A percentile compares a stretch with the other conserved stretches of the same genome.
These are phyloP conservation scores for Allophyes oxyacanthae DNA, from an alignment of 2,888 invertebrate species.

Conservation along the genomic window DNA sequence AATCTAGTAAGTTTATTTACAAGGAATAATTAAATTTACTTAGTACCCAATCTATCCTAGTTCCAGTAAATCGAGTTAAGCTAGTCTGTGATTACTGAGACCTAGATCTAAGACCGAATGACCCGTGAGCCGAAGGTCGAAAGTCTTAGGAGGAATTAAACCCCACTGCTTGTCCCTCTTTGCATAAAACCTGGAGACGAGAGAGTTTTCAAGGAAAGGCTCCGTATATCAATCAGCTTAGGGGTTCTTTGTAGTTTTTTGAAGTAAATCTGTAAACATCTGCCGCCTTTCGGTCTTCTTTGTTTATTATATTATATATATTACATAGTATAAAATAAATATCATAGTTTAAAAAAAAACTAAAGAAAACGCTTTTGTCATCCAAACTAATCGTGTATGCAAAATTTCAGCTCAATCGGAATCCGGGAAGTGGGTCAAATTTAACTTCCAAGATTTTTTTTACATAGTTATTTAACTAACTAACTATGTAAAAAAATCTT, in stretches of 20 bases:
- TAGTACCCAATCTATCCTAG: constrained; percentile 11
- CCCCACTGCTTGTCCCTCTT: constrained; percentile 27
- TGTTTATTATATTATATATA: too few species aligned
- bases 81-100: constrained; percentile 32
- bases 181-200: constrained; percentile 27
- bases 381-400: too few species aligned
- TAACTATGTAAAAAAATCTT: too few species aligned
- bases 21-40: constrained; percentile 30
- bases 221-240: constrained; percentile 18
- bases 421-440: too few species aligned
- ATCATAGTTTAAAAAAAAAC: too few species aligned
- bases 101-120: constrained; percentile 42
- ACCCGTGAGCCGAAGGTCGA: constrained; percentile 33
- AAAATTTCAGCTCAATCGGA: too few species aligned
- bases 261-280: too few species aligned
- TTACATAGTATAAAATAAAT: too few species aligned
- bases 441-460: too few species aligned
- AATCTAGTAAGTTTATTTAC: constrained; percentile 2
- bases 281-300: too few species aligned
- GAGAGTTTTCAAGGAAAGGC: constrained; percentile 15
- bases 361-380: too few species aligned
- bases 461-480: too few species aligned
- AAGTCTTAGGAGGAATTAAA: constrained; percentile 55
- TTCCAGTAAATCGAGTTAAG: constrained; percentile 21
- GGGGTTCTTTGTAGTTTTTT: background rate